Percentiles rank a stretch among this genome's conserved stretches.
phyloP scores from a whole-genome alignment of 2,797 vertebrate genomes.

The Tadarida brasiliensis region DNA sequence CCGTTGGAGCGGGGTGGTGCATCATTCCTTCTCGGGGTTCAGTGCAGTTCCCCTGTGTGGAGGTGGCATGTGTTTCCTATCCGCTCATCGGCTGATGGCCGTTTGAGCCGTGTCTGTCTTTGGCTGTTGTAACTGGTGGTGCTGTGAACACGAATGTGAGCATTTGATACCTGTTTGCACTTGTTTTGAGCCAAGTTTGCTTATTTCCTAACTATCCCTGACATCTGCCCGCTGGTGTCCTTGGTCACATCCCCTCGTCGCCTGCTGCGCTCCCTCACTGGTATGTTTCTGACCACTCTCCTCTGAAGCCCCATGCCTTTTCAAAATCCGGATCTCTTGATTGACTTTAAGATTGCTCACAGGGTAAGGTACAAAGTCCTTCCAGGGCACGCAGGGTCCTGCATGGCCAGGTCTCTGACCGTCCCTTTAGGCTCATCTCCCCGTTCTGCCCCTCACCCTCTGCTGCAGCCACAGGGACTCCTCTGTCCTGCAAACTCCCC shows the following conservation, averaged over 20 bases:
- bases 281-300: rapidly evolving
- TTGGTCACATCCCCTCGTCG: not conserved
- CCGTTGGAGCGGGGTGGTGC: not conserved
- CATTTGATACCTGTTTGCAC: not conserved
- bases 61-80: rapidly evolving
- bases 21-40: not conserved
- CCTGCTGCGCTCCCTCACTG: not conserved
- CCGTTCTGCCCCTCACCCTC: not conserved
- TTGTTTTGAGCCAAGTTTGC: not conserved
- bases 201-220: not conserved
- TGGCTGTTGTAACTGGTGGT: not conserved
- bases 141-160: not conserved
- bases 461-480: not conserved
- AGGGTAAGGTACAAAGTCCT: not conserved
- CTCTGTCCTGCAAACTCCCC: not conserved
- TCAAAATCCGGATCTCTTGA: not conserved
- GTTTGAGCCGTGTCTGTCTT: not conserved
- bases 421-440: not conserved
- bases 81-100: not conserved
- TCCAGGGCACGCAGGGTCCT: too few species aligned
- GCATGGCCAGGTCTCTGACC: not conserved
- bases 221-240: too few species aligned
- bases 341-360: not conserved
- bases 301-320: not conserved
- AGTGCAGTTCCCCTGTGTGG: rapidly evolving